Percentiles rank a stretch among this genome's conserved stretches.
Evolutionary conservation across 2,113 vertebrate species (phyloP).

Genomic region (Lates calcarifer): DNA sequence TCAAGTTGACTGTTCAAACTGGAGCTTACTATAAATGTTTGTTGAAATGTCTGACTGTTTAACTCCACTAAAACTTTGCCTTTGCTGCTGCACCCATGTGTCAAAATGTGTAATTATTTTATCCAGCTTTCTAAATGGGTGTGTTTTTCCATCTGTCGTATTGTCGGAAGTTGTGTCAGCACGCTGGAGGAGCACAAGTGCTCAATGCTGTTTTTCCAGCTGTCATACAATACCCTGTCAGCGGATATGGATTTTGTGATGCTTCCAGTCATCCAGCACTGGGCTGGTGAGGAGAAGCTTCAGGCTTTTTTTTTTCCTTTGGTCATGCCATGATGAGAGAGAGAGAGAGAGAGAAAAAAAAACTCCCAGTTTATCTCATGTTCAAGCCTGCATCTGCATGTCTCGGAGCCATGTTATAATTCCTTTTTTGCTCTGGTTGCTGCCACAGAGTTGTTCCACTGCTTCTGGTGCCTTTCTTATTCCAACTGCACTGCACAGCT

Average conservation of each 20-base stretch:
- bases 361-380: conserved; percentile 55
- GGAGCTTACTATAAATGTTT: background rate
- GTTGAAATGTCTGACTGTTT: conserved; percentile 12
- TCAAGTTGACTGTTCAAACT: background rate
- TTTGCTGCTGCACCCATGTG: background rate
- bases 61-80: conserved; percentile 15
- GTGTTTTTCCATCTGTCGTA: conserved; percentile 49
- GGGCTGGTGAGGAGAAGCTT: conserved; percentile 50
- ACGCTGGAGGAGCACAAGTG: conserved; percentile 33
- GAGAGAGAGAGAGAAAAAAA: too few species aligned
- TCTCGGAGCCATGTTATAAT: conserved; percentile 58
- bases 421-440: conserved; percentile 51
- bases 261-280: conserved; percentile 40
- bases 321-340: conserved; percentile 20
- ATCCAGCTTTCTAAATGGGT: conserved; percentile 13
- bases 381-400: conserved; percentile 60
- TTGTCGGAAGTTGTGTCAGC: conserved; percentile 46
- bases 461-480: conserved; percentile 35
- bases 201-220: conserved; percentile 67
- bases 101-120: background rate
- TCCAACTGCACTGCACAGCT: conserved; percentile 28
- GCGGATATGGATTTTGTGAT: conserved; percentile 47
- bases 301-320: background rate
- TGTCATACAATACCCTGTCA: conserved; percentile 50
- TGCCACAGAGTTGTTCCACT: conserved; percentile 24